phyloP scores from a whole-genome alignment of 2,888 invertebrate species.

The Rhingia campestris region DNA sequence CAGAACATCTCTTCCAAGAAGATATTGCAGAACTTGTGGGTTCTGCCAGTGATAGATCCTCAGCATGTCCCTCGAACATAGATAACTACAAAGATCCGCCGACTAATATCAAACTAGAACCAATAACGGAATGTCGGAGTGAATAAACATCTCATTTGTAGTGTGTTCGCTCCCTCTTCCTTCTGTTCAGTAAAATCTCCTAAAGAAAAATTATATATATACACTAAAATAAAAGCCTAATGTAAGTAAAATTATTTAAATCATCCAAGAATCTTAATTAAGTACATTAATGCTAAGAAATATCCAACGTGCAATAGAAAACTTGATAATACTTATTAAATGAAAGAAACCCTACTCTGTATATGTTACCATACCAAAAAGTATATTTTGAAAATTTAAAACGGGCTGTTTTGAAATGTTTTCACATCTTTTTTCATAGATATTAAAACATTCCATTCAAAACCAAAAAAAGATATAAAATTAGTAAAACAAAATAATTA shows the following conservation, averaged over 20 bases:
- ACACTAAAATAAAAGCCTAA: constrained; percentile 22
- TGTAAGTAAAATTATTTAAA: constrained; percentile 50
- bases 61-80: constrained; percentile 67
- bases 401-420: constrained; percentile 67
- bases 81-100: constrained; percentile 83
- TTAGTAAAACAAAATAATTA: constrained; percentile 19
- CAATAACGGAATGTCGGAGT: constrained; percentile 86
- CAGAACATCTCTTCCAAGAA: constrained; percentile 86
- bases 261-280: constrained; percentile 37
- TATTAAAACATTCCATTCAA: constrained; percentile 58
- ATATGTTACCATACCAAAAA: constrained; percentile 42
- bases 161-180: background rate
- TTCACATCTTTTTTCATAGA: constrained; percentile 35
- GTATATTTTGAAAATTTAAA: constrained; percentile 53
- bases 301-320: constrained; percentile 75
- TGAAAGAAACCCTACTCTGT: constrained; percentile 38
- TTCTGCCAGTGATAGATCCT: constrained; percentile 73
- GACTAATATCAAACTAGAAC: constrained; percentile 89
- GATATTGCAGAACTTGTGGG: constrained; percentile 84
- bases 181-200: constrained; percentile 39
- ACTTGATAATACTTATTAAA: constrained; percentile 41
- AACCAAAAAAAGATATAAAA: constrained; percentile 16
- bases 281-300: constrained; percentile 44
- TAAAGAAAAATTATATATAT: constrained; percentile 25
- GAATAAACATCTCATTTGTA: constrained; percentile 83